Evolutionary conservation across 2,797 vertebrate genomes (phyloP), one percentile per base, ranked within the genome.

Genomic region (Sylvia borin): DNA sequence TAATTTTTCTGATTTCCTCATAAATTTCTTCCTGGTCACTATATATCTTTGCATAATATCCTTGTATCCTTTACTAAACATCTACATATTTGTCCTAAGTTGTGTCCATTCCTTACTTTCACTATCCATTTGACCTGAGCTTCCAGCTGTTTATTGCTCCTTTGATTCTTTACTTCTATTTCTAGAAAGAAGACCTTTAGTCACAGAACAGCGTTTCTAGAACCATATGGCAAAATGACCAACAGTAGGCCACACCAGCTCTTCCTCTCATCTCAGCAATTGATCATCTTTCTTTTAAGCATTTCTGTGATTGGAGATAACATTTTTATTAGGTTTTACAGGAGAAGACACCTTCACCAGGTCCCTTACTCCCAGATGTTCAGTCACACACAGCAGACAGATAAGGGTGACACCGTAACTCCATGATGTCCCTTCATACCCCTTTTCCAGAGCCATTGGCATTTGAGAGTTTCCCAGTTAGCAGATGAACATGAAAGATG

Each of bases 191-290:
- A 79, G 17, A 70, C 2, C 24, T 82, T 86, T 14, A 47, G 17
- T 26, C 22, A 19, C 9, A 76, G 47, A 51, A 53, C 11, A 74
- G 2, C 4, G 31, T 76, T 77, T 68, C 29, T 13, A 61, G 3
- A 61, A 32, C 18, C 72, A 4, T 29, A 27, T 42, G 57, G 66
- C 16, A 62, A 65, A 88, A 42, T 10, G 11, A 64, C 12, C 12
- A 34, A 22, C 13, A 64, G 3, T 16, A 67, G 8, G 8, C 34
- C 29, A 4, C 9, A 51, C 5, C 29, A 74, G 19, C 29, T 67
- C 4, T 29, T 24, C 17, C 10, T 13, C 57, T 50, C 57, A 32
- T n/a, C n/a, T 74, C 17, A 36, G 4, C 11, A 53, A 3, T 0
- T 3, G 7, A 9, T 40, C 5, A 3, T 26, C 16, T 43, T 70